Percentiles rank a stretch among this genome's conserved stretches.
Conservation (phyloP, 2,888 invertebrate genomes). For the Tetheella fluctuosa region DNA sequence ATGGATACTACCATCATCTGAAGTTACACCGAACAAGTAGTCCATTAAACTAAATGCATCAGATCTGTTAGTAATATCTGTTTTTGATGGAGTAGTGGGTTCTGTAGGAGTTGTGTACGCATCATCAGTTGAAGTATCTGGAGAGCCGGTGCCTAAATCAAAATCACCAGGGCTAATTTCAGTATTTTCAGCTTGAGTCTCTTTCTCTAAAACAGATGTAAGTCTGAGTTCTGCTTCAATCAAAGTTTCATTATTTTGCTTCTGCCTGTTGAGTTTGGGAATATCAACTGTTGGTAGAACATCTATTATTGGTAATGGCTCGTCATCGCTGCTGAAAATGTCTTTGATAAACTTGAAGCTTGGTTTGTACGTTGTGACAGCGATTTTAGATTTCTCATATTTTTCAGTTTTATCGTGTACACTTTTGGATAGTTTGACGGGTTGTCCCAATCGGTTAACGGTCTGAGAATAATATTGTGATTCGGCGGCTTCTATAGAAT, state of each 20-base stretch:
- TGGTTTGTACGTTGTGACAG: conserved; percentile 74
- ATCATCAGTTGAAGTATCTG: conserved; percentile 67
- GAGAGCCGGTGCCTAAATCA: conserved; percentile 70
- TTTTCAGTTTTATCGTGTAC: conserved; percentile 53
- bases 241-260: conserved; percentile 15
- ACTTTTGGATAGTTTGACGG: conserved; percentile 47
- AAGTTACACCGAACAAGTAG: conserved; percentile 70
- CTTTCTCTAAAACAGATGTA: conserved; percentile 39
- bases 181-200: conserved; percentile 47
- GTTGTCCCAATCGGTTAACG: conserved; percentile 76
- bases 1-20: conserved; percentile 50
- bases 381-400: conserved; percentile 50
- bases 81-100: conserved; percentile 47
- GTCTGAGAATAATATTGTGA: conserved; percentile 88
- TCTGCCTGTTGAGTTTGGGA: conserved; percentile 36
- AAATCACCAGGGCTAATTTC: conserved; percentile 63
- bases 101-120: conserved; percentile 60
- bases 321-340: conserved; percentile 56
- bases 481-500: conserved; percentile 91
- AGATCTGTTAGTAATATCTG: conserved; percentile 51
- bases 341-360: conserved; percentile 60
- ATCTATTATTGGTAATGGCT: conserved; percentile 43
- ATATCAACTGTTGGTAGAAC: conserved; percentile 56
- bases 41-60: conserved; percentile 73
- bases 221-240: conserved; percentile 23